Conservation (phyloP, 1,140 invertebrate species). For the Lethocerus indicus region DNA sequence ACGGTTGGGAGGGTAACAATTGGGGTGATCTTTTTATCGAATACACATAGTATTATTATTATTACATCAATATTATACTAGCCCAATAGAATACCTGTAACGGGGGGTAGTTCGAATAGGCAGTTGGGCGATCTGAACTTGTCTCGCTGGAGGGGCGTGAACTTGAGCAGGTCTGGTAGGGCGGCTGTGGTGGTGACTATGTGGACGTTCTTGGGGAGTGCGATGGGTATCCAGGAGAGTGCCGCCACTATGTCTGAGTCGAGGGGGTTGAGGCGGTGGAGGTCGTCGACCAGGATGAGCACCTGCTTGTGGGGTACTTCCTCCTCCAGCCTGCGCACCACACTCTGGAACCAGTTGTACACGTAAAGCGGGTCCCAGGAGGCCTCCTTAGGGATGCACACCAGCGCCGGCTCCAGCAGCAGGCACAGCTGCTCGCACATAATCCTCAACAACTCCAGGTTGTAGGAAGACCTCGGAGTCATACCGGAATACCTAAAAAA, state of each 20-base stretch:
- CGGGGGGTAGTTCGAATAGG: slow-evolving; percentile 39
- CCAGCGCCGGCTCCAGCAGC: slow-evolving; percentile 49
- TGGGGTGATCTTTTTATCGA: too few species aligned
- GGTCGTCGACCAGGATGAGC: slow-evolving; percentile 60
- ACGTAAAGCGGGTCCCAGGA: slow-evolving; percentile 69
- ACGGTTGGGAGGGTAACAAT: too few species aligned
- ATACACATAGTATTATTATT: not conserved
- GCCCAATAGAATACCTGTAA: slow-evolving; percentile 17
- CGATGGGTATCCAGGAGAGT: slow-evolving; percentile 60
- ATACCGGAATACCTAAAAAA: slow-evolving; percentile 28
- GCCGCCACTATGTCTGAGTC: slow-evolving; percentile 61
- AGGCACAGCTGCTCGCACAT: slow-evolving; percentile 67
- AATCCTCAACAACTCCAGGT: slow-evolving; percentile 55
- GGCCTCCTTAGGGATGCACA: slow-evolving; percentile 60
- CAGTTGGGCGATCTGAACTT: slow-evolving; percentile 46
- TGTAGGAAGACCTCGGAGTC: slow-evolving; percentile 46
- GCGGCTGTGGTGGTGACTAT: slow-evolving; percentile 52
- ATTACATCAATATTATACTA: not conserved
- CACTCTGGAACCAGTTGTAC: slow-evolving; percentile 68
- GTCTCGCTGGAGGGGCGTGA: slow-evolving; percentile 57
- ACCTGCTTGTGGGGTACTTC: slow-evolving; percentile 27
- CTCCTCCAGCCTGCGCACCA: slow-evolving; percentile 28
- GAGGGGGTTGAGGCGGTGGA: slow-evolving; percentile 58
- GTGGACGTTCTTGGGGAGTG: slow-evolving; percentile 56
- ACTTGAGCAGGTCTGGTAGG: slow-evolving; percentile 51